Base-by-base conservation (phyloP, 2,113 vertebrate species). In the Passerina amoena region DNA sequence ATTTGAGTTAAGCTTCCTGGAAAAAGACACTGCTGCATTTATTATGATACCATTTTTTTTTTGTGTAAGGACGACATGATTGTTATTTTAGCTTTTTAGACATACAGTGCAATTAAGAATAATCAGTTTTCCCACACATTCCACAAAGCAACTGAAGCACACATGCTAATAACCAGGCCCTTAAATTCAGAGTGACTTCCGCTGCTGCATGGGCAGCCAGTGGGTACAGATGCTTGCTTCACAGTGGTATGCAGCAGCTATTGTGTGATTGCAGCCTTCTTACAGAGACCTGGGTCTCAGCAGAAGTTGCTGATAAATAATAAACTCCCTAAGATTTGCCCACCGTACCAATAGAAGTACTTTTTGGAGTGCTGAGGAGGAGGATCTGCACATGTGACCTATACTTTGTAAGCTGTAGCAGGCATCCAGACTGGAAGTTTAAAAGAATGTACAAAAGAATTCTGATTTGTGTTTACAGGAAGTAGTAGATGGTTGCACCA, bases 91-190 rank as follows among this genome's bases (percentile, higher is more conserved):
- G 87, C 78, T 82, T 96, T 97, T 96, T 97, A 90, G 90, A 81
- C 71, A 77, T 93, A 96, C 60, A 94, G 42, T 86, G 87, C 90
- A 95, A 96, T 97, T 96, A 96, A 89, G 95, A 95, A 86, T 94
- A 92, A 95, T 96, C 85, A 89, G 60, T 93, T 97, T 97, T 97
- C 97, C 96, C 96, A 97, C 96, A 97, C 94, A 97, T 96, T 90
- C 78, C 89, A 12, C 76, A 75, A 89, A 95, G 92, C 85, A 95
- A 96, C 53, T 91, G 88, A 96, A 96, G 92, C 89, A 97, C 86
- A 84, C 93, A 75, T 77, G 45, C 73, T 94, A 91, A 91, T 93
- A 84, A 75, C 60, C 24, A 38, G 91, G 33, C 59, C 69, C 79
- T 90, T 88, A 90, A 68, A 95, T 87, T n/a, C 53, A 23, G 80